Evolutionary conservation across 2,113 vertebrate species (phyloP).

Genomic region (Condylura cristata): DNA sequence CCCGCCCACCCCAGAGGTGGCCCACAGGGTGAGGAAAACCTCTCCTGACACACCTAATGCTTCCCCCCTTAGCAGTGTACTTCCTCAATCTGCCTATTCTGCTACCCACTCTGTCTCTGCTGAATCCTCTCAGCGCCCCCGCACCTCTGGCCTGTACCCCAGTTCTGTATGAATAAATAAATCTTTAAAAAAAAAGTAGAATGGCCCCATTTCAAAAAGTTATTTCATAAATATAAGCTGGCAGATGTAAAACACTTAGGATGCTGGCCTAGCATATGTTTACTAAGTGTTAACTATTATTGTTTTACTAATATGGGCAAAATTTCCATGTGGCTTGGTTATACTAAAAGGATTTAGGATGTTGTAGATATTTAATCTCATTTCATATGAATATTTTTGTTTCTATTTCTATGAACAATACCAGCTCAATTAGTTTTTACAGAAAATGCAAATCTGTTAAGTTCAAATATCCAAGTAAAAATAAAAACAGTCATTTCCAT

Average conservation of each 20-base stretch:
- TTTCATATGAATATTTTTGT: neutral
- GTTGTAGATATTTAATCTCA: neutral
- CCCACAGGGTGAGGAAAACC: too few species aligned
- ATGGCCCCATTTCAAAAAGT: neutral
- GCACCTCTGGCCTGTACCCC: too few species aligned
- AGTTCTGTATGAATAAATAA: too few species aligned
- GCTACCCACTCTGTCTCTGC: too few species aligned
- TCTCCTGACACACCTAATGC: too few species aligned
- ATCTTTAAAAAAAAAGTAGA: too few species aligned
- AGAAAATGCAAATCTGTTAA: neutral
- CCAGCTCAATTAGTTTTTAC: neutral
- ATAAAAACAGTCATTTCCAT: neutral
- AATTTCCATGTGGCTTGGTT: neutral
- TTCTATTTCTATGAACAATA: neutral
- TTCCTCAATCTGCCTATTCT: too few species aligned
- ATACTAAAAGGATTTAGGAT: slow-evolving; percentile 26
- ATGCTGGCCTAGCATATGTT: neutral
- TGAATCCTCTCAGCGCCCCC: too few species aligned
- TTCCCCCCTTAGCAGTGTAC: too few species aligned
- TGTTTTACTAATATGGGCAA: neutral
- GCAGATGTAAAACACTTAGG: neutral
- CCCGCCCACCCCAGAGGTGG: too few species aligned
- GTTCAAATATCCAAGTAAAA: slow-evolving; percentile 33
- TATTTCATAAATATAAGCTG: neutral
- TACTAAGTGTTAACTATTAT: neutral